Evolutionary conservation across 2,888 invertebrate species (phyloP).

Genomic region (Ophion costatus): DNA sequence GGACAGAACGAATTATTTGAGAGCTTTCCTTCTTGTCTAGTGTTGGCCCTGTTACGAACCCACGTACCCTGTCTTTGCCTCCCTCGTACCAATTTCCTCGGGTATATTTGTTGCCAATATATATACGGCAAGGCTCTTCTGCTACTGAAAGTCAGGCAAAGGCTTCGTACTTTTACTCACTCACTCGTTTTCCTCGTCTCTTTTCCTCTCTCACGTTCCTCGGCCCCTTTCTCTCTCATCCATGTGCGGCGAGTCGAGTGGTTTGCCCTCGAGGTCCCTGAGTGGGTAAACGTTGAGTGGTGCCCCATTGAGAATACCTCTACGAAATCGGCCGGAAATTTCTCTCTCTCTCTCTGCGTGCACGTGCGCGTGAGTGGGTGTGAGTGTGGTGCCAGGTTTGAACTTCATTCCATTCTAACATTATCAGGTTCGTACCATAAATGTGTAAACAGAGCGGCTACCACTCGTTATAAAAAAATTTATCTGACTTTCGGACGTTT

Average conservation of each 20-base stretch:
- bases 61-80: constrained; percentile 40
- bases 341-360: constrained; percentile 35
- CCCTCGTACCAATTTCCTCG: constrained; percentile 32
- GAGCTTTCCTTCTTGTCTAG: constrained; percentile 57
- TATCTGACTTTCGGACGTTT: background rate
- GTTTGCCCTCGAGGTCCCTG: constrained; percentile 59
- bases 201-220: background rate
- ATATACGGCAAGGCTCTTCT: constrained; percentile 27
- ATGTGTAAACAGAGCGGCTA: background rate
- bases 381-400: constrained; percentile 26
- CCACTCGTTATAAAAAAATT: constrained; percentile 24
- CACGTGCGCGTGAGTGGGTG: background rate
- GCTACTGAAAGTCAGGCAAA: constrained; percentile 41
- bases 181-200: constrained; percentile 32
- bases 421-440: constrained; percentile 21
- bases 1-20: constrained; percentile 69
- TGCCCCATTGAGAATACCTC: constrained; percentile 32
- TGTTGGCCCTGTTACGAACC: constrained; percentile 57
- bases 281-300: constrained; percentile 67
- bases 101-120: constrained; percentile 30
- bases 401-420: constrained; percentile 47
- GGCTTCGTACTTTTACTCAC: constrained; percentile 6
- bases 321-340: constrained; percentile 73
- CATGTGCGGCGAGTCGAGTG: constrained; percentile 56
- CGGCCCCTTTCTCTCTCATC: constrained; percentile 47